Conservation (phyloP, 2,113 vertebrate species). For the Sapayoa aenigma region DNA sequence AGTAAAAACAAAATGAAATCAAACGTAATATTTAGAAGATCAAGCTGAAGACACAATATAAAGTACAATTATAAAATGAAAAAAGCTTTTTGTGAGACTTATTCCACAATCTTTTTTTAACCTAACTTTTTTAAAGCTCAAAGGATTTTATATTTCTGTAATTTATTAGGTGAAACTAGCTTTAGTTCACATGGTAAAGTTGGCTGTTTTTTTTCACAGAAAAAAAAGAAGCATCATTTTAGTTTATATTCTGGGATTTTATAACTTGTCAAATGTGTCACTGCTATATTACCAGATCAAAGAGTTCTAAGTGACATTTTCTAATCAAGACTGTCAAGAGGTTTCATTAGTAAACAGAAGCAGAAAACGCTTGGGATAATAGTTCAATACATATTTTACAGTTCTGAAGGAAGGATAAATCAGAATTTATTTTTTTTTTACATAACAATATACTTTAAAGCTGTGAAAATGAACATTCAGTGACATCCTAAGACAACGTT, state of each 20-base stretch:
- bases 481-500: background rate
- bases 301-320: constrained; percentile 39
- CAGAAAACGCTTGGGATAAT: constrained; percentile 18
- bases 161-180: background rate
- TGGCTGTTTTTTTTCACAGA: background rate
- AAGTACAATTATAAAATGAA: background rate
- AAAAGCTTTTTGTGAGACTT: background rate
- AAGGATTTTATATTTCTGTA: background rate
- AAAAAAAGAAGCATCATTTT: background rate
- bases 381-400: constrained; percentile 13
- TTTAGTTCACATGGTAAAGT: background rate
- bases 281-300: background rate
- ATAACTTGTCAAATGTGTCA: constrained; percentile 1
- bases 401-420: background rate
- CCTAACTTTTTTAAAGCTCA: background rate
- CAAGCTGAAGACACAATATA: background rate
- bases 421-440: background rate
- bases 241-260: background rate
- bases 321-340: constrained; percentile 44
- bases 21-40: background rate
- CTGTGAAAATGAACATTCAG: background rate
- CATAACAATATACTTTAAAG: background rate
- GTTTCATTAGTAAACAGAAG: constrained; percentile 31
- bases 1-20: background rate
- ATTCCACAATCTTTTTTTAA: background rate